A percentile compares a stretch with the other conserved stretches of the same genome.
These are phyloP conservation scores for Nothobranchius furzeri DNA, from an alignment of 2,113 vertebrate genomes.

Conservation along the genomic window DNA sequence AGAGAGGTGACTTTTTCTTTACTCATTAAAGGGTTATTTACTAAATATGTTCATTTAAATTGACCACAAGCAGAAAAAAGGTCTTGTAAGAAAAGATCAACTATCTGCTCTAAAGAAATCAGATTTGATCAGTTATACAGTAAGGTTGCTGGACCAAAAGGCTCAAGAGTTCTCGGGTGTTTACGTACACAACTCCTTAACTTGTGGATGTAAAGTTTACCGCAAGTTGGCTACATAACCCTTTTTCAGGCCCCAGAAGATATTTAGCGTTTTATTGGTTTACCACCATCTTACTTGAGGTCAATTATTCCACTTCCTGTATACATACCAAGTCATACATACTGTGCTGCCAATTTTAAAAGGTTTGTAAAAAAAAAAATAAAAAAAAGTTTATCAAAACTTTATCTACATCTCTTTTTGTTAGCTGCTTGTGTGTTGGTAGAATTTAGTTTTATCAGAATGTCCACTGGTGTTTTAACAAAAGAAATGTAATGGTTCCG, in stretches of 20 bases:
- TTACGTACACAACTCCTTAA: not conserved
- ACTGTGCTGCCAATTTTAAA: slow-evolving; percentile 41
- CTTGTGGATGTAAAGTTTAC: slow-evolving; percentile 24
- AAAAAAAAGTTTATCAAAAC: slow-evolving; percentile 21
- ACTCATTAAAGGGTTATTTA: slow-evolving; percentile 18
- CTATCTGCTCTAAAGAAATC: slow-evolving; percentile 9
- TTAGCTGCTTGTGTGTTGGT: slow-evolving; percentile 32
- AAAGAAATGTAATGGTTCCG: slow-evolving; percentile 10
- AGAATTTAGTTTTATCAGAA: slow-evolving; percentile 15
- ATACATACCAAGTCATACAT: slow-evolving; percentile 22
- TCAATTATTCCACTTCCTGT: slow-evolving; percentile 32
- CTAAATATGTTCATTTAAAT: slow-evolving; percentile 7
- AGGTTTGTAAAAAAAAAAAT: slow-evolving; percentile 9
- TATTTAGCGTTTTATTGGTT: not conserved
- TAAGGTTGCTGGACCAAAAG: slow-evolving; percentile 68
- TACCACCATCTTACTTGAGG: slow-evolving; percentile 8
- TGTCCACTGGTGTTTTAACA: slow-evolving; percentile 15
- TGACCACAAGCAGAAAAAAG: slow-evolving; percentile 13
- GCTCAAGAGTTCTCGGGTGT: not conserved
- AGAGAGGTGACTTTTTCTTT: slow-evolving; percentile 8
- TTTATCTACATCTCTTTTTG: slow-evolving; percentile 15
- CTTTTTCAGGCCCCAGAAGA: slow-evolving; percentile 8
- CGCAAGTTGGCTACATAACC: slow-evolving; percentile 16
- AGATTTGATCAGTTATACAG: slow-evolving; percentile 42
- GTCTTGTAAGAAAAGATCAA: slow-evolving; percentile 15